Evolutionary conservation across 2,888 invertebrate genomes (phyloP), one percentile per base, ranked within the genome.

Genomic region (Caenorhabditis zanzibari): DNA sequence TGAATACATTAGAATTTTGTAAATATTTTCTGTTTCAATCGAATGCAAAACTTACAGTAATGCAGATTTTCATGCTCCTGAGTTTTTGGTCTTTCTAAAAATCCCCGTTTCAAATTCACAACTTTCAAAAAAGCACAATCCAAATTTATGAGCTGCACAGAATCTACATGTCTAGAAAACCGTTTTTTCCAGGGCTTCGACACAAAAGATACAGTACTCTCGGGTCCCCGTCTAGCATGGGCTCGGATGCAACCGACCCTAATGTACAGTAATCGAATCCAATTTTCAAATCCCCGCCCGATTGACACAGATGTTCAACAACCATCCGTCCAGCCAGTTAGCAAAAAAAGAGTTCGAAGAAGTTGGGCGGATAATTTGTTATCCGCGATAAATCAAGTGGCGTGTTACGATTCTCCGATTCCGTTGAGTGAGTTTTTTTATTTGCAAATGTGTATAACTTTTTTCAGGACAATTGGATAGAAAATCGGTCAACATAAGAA

Each of bases 381-480:
- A 6, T 77, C 86, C 10, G 90, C 91, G 0, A 85, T 92, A 22
- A 83, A 87, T 47, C 86, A 86, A 28, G 87, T 92, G 19, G 87
- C 90, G 19, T 92, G 92, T 56, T 92, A 92, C 72, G 91, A 92
- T 72, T 84, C 90, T 19, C 88, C 91, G n/a, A 86, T 92, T 74
- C 92, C 88, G n/a, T 75, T 89, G 63, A 89, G 89, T 89, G 10
- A 72, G 86, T 75, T 32, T n/a, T 59, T 9, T n/a, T n/a, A n/a
- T n/a, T n/a, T n/a, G n/a, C n/a, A n/a, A n/a, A n/a, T n/a, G n/a
- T n/a, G n/a, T n/a, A n/a, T n/a, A n/a, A n/a, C n/a, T n/a, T n/a
- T n/a, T n/a, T n/a, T n/a, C n/a, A n/a, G n/a, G n/a, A n/a, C n/a
- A n/a, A n/a, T n/a, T n/a, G n/a, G n/a, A n/a, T n/a, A n/a, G n/a